Evolutionary conservation across 2,888 invertebrate genomes (phyloP), one percentile per base, ranked within the genome.

Genomic region (Aphelenchoides bicaudatus): DNA sequence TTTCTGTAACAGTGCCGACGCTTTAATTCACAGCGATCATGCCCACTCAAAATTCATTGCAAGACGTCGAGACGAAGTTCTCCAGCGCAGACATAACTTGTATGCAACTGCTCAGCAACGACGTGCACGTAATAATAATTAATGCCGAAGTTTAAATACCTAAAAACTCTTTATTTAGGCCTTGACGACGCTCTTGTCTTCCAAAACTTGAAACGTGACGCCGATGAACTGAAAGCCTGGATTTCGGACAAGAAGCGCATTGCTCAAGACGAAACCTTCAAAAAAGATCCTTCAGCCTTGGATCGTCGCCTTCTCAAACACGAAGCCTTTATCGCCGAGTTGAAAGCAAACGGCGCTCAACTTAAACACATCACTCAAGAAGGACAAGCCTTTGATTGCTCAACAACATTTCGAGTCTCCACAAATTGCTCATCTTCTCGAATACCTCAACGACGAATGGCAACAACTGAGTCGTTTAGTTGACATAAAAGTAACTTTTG

Each of bases 131-230:
- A n/a, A n/a, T n/a, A n/a, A n/a, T n/a, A n/a, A n/a, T n/a, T n/a
- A n/a, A n/a, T n/a, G n/a, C n/a, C n/a, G n/a, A n/a, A n/a, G n/a
- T n/a, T n/a, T n/a, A n/a, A n/a, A n/a, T n/a, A n/a, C n/a, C n/a
- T n/a, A n/a, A n/a, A n/a, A n/a, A n/a, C n/a, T n/a, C n/a, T n/a
- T n/a, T n/a, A n/a, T n/a, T n/a, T n/a, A n/a, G n/a, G n/a, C 23
- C 81, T 96, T 23, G 85, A 87, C 56, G 90, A 89, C 2, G 88
- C 91, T 0, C 86, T 89, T 70, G 88, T 88, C 51, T 92, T 88
- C 80, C 93, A 93, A 79, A 87, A 91, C 82, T 93, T 94, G 80
- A 86, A 88, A 27, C 88, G 92, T 0, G 90, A 93, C 76, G 89
- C 90, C 0, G 89, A 90, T 62, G 94, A 96, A 78, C 81, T 83